Conservation (phyloP, 2,113 vertebrate species). For the Ia io region DNA sequence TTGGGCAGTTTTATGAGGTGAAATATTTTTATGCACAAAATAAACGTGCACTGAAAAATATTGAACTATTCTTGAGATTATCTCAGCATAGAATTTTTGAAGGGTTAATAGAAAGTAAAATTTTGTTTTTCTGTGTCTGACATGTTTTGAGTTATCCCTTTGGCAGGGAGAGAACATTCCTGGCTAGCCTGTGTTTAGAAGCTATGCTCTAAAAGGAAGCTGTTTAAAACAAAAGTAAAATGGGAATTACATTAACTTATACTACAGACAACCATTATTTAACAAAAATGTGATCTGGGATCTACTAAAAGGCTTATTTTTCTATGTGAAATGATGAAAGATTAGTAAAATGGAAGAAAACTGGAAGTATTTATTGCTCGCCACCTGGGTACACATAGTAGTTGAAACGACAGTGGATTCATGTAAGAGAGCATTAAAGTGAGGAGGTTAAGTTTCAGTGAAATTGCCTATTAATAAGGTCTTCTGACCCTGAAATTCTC, state of each 20-base stretch:
- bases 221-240: background rate
- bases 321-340: background rate
- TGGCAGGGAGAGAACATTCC: background rate
- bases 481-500: background rate
- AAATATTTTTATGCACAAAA: background rate
- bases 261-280: background rate
- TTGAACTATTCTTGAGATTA: background rate
- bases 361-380: background rate
- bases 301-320: background rate
- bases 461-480: background rate
- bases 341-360: slow-evolving; percentile 1
- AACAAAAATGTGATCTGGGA: background rate
- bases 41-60: background rate
- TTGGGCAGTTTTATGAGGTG: background rate
- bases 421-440: background rate
- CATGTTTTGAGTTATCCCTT: background rate
- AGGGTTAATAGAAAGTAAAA: background rate
- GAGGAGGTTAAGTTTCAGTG: background rate
- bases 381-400: background rate
- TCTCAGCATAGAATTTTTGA: background rate
- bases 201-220: background rate
- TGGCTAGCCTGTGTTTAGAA: slow-evolving; percentile 28
- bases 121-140: background rate
- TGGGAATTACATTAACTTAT: background rate
- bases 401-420: background rate